These are phyloP conservation scores for Tachina lurida DNA, from an alignment of 2,888 invertebrate genomes.

Conservation along the genomic window DNA sequence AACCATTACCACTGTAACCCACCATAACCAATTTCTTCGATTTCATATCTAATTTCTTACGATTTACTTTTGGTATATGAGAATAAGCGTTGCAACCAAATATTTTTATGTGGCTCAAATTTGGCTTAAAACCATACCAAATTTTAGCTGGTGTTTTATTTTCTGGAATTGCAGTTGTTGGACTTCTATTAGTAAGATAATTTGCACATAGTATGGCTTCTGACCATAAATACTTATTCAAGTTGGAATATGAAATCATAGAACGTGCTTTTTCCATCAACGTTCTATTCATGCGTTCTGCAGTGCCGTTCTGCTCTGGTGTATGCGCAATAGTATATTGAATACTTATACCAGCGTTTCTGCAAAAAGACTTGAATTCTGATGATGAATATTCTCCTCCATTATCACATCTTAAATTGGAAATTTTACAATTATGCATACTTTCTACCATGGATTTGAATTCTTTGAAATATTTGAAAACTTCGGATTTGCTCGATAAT, in stretches of 20 bases:
- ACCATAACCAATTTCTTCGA: no score
- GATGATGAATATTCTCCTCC: not conserved
- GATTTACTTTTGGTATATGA: no score
- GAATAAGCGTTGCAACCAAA: no score
- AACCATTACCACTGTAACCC: no score
- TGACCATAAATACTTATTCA: no score
- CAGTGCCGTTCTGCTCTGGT: not conserved
- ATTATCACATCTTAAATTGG: not conserved
- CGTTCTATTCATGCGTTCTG: not conserved
- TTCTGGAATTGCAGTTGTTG: not conserved
- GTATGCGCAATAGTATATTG: not conserved
- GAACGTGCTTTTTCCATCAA: no score
- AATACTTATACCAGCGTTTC: no score
- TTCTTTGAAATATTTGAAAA: not conserved
- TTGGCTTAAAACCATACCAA: not conserved
- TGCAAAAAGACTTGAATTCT: not conserved
- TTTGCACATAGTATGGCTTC: not conserved
- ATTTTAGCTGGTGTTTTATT: not conserved
- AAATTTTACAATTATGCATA: not conserved
- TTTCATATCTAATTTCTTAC: no score
- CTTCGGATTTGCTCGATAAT: not conserved
- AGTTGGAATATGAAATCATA: no score
- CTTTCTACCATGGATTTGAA: not conserved
- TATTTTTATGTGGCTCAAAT: no score
- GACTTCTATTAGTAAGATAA: slow-evolving; percentile 7